Percentiles rank a stretch among this genome's conserved stretches.
Conservation (phyloP, 2,797 vertebrate species). For the Lagorchestes hirsutus region DNA sequence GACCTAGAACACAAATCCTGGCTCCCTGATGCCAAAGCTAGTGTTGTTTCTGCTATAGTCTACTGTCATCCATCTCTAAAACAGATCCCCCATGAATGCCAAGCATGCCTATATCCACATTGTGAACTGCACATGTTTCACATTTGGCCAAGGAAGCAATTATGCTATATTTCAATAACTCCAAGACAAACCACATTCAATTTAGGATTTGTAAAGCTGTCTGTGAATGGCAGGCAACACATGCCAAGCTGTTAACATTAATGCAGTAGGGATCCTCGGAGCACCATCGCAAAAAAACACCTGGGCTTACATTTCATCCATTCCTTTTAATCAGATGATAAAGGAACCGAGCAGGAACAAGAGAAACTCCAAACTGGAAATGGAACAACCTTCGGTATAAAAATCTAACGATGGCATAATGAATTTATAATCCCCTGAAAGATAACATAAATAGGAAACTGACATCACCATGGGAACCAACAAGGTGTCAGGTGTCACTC, state of each 20-base stretch:
- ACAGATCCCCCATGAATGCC: background rate
- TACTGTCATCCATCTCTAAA: background rate
- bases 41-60: background rate
- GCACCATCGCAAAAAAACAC: background rate
- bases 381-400: slow-evolving; percentile 18
- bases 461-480: slow-evolving; percentile 80
- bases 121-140: slow-evolving; percentile 53
- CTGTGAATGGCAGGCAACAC: background rate
- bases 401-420: slow-evolving; percentile 53
- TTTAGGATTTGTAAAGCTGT: slow-evolving; percentile 43
- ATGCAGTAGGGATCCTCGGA: slow-evolving; percentile 58
- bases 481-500: slow-evolving; percentile 7
- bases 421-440: slow-evolving; percentile 68
- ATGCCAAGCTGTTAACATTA: slow-evolving; percentile 40
- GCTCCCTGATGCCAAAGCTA: background rate
- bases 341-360: slow-evolving; percentile 49
- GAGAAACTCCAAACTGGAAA: slow-evolving; percentile 61
- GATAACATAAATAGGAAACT: slow-evolving; percentile 69
- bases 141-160: slow-evolving; percentile 43
- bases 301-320: slow-evolving; percentile 58
- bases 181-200: slow-evolving; percentile 44
- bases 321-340: slow-evolving; percentile 53
- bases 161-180: slow-evolving; percentile 21
- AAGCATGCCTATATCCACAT: background rate
- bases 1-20: background rate